Conservation (phyloP, 1,140 invertebrate species). For the Helicoverpa armigera region DNA sequence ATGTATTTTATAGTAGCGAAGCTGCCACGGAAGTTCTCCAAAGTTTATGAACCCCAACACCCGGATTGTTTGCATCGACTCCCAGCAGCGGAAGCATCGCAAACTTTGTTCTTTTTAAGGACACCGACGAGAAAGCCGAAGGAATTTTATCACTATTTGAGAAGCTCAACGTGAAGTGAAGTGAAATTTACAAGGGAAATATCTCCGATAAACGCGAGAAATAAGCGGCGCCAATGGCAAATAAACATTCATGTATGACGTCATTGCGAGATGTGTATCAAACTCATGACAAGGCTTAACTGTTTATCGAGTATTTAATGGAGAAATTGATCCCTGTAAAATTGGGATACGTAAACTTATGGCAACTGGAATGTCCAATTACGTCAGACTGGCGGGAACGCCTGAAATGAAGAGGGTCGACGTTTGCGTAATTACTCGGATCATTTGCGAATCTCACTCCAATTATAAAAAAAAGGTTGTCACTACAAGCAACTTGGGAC, state of each 20-base stretch:
- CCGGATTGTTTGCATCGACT: slow-evolving; percentile 65
- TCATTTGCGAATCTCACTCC: slow-evolving; percentile 81
- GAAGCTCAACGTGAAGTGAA: slow-evolving; percentile 16
- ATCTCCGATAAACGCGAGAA: not conserved
- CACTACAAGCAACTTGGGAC: slow-evolving; percentile 69
- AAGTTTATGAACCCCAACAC: slow-evolving; percentile 67
- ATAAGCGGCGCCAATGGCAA: not conserved
- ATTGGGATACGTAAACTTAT: slow-evolving; percentile 61
- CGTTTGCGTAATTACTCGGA: slow-evolving; percentile 84
- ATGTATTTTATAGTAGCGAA: slow-evolving; percentile 43
- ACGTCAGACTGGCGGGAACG: slow-evolving; percentile 61
- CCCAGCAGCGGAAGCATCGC: slow-evolving; percentile 52
- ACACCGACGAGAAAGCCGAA: slow-evolving; percentile 48
- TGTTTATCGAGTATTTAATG: slow-evolving; percentile 41
- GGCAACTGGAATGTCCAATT: slow-evolving; percentile 66
- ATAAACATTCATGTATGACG: slow-evolving; percentile 3
- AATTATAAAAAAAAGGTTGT: slow-evolving; percentile 81
- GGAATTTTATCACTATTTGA: slow-evolving; percentile 60
- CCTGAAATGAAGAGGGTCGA: slow-evolving; percentile 83
- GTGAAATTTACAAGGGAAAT: not conserved
- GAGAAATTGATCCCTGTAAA: slow-evolving; percentile 53
- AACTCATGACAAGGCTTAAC: slow-evolving; percentile 27
- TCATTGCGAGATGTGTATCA: slow-evolving; percentile 19
- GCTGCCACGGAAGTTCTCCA: slow-evolving; percentile 20
- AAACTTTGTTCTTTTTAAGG: slow-evolving; percentile 66